Evolutionary conservation across 2,797 vertebrate genomes (phyloP).

Genomic region (Parauchenoglanis punctatus): DNA sequence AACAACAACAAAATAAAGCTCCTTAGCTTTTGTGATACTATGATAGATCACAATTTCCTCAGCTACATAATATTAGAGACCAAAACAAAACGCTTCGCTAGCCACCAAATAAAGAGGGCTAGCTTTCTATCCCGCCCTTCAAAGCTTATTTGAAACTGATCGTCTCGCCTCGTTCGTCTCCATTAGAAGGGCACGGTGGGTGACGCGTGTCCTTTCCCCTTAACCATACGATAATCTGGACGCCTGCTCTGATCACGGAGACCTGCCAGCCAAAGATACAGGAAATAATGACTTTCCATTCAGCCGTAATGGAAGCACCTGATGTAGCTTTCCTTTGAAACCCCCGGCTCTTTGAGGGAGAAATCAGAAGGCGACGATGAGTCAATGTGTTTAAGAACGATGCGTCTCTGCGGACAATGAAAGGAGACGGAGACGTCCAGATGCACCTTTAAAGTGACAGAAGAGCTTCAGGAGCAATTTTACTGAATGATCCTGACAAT

Average conservation of each 20-base stretch:
- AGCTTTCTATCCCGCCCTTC: conserved; percentile 24
- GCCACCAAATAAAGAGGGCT: not conserved
- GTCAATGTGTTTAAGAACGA: conserved; percentile 7
- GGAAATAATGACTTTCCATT: conserved; percentile 29
- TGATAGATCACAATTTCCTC: conserved; percentile 12
- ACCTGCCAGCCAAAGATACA: not conserved
- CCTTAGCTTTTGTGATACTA: conserved; percentile 13
- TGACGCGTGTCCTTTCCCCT: not conserved
- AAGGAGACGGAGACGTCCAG: conserved; percentile 22
- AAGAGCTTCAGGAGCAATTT: conserved; percentile 27
- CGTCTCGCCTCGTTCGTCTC: not conserved
- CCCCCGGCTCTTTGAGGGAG: not conserved
- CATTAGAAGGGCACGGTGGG: conserved; percentile 4
- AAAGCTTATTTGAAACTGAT: conserved; percentile 3
- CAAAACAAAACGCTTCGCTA: not conserved
- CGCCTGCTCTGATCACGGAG: conserved; percentile 26
- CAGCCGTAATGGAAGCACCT: conserved; percentile 28
- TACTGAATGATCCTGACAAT: conserved; percentile 53
- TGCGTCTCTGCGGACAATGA: conserved; percentile 26
- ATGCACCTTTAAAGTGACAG: conserved; percentile 26
- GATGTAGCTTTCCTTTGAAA: conserved; percentile 12
- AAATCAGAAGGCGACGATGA: not conserved
- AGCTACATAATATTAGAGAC: not conserved
- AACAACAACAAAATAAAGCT: not conserved
- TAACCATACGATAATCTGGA: conserved; percentile 5